Evolutionary conservation across 2,797 vertebrate genomes (phyloP).

Genomic region (Antennarius maculatus): DNA sequence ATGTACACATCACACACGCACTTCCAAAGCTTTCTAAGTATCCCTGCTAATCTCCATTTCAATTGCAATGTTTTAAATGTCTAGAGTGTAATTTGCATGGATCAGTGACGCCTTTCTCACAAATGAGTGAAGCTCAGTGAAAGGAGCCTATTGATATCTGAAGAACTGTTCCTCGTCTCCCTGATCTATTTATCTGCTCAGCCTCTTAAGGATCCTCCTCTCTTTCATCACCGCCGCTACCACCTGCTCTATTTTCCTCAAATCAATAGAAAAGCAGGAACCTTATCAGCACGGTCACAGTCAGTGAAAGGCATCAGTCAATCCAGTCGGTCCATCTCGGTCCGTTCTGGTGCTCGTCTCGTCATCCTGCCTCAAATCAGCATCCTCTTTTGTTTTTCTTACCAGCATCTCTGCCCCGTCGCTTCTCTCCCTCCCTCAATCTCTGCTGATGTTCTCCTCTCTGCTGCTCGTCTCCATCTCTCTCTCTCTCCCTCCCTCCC

Average conservation of each 20-base stretch:
- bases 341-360: conserved; percentile 37
- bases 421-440: conserved; percentile 17
- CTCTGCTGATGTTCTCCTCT: conserved; percentile 54
- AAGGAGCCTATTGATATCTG: conserved; percentile 68
- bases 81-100: conserved; percentile 41
- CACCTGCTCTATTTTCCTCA: conserved; percentile 61
- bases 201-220: conserved; percentile 48
- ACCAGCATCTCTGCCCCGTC: conserved; percentile 56
- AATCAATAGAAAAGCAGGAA: conserved; percentile 64
- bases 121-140: conserved; percentile 60
- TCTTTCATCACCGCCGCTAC: conserved; percentile 55
- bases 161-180: conserved; percentile 29
- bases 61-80: conserved; percentile 7
- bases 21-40: conserved; percentile 14
- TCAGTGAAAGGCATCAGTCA: conserved; percentile 49
- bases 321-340: conserved; percentile 43
- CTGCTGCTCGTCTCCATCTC: conserved; percentile 44
- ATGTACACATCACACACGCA: conserved; percentile 18
- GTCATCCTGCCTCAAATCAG: conserved; percentile 55
- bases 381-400: conserved; percentile 58
- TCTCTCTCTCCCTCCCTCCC: conserved; percentile 41
- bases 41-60: conserved; percentile 6
- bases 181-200: conserved; percentile 41
- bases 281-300: conserved; percentile 59
- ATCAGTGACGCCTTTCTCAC: conserved; percentile 51